Percentiles rank a stretch among this genome's conserved stretches.
These are phyloP conservation scores for Dromococcyx pavoninus DNA, from an alignment of 2,797 vertebrate genomes.

Conservation along the genomic window DNA sequence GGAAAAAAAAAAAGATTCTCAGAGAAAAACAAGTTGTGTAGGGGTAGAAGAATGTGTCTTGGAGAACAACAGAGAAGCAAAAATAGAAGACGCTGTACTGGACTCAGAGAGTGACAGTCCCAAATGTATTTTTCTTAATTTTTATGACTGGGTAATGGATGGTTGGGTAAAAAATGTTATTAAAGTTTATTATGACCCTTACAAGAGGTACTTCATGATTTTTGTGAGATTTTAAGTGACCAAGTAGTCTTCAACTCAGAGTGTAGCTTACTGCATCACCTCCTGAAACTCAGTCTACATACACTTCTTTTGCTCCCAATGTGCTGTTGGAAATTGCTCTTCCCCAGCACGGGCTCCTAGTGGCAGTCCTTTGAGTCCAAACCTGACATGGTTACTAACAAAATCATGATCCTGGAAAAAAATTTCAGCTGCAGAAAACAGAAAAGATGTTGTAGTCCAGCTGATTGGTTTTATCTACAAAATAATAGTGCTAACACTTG, in stretches of 20 bases:
- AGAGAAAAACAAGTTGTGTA: background rate
- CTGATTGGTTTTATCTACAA: background rate
- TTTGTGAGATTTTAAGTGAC: background rate
- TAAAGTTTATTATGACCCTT: background rate
- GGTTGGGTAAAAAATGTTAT: background rate
- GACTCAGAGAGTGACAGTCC: background rate
- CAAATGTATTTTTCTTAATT: background rate
- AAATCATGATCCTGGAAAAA: background rate
- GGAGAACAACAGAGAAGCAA: background rate
- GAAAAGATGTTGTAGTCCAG: background rate
- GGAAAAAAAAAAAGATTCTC: background rate
- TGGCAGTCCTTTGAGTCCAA: background rate
- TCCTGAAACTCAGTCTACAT: background rate
- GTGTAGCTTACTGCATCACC: background rate
- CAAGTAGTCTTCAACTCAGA: background rate
- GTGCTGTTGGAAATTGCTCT: background rate
- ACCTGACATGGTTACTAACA: background rate
- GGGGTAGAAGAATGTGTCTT: background rate
- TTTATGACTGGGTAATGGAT: background rate
- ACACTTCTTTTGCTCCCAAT: background rate
- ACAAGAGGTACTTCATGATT: background rate
- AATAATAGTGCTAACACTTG: background rate
- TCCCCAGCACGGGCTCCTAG: background rate
- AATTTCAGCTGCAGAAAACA: background rate
- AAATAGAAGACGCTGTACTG: background rate